Percentiles rank a stretch among this genome's conserved stretches.
These are phyloP conservation scores for Haemorhous mexicanus DNA, from an alignment of 2,113 vertebrate species.

Conservation along the genomic window DNA sequence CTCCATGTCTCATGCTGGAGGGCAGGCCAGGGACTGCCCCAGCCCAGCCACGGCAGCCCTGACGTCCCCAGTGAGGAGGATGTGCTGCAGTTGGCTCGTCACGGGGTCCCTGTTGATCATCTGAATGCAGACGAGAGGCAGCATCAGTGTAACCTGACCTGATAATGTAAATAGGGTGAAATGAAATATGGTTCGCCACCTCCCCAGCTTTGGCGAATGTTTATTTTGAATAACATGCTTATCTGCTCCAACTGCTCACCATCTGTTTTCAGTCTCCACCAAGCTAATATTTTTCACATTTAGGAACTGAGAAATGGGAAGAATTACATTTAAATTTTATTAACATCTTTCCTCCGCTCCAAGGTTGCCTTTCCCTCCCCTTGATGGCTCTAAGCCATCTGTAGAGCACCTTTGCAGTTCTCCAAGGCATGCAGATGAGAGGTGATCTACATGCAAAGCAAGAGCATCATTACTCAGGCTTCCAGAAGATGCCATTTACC, in stretches of 20 bases:
- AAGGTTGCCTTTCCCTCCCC: constrained; percentile 39
- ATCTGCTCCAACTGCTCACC: constrained; percentile 74
- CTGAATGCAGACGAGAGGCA: constrained; percentile 68
- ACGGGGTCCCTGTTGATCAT: constrained; percentile 44
- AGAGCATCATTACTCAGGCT: background rate
- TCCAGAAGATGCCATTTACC: background rate
- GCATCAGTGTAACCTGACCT: constrained; percentile 65
- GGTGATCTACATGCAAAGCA: constrained; percentile 35
- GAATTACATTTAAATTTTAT: constrained; percentile 72
- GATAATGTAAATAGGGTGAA: constrained; percentile 72
- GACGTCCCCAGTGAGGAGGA: background rate
- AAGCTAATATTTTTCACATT: constrained; percentile 76
- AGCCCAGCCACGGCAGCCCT: background rate
- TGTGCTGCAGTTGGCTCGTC: background rate
- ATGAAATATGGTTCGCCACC: constrained; percentile 70
- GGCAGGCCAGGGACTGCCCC: background rate
- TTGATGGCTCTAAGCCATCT: constrained; percentile 41
- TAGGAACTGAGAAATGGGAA: constrained; percentile 66
- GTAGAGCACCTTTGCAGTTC: constrained; percentile 32
- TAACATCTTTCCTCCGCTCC: constrained; percentile 41
- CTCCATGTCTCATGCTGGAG: background rate
- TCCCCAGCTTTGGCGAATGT: constrained; percentile 74
- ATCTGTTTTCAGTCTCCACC: constrained; percentile 78
- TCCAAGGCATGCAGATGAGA: constrained; percentile 15
- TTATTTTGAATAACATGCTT: constrained; percentile 78